Evolutionary conservation across 2,797 vertebrate genomes (phyloP).

Genomic region (Pyrocephalus nanus): DNA sequence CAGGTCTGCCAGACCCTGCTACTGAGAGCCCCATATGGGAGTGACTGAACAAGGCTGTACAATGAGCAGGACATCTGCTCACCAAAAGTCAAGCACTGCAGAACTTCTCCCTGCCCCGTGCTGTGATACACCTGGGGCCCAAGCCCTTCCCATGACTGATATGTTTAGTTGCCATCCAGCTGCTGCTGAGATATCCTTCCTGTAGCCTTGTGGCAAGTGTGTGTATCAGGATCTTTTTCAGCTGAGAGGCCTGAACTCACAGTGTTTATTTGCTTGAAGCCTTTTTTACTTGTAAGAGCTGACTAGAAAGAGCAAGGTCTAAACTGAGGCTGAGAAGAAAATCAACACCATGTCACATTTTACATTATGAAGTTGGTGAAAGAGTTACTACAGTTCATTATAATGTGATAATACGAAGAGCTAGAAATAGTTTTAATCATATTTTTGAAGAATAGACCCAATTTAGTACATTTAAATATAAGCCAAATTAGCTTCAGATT

Average conservation of each 20-base stretch:
- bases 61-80: not conserved
- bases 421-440: not conserved
- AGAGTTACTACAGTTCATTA: not conserved
- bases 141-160: not conserved
- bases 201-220: not conserved
- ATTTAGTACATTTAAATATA: not conserved
- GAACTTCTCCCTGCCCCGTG: not conserved
- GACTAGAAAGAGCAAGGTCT: not conserved
- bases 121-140: not conserved
- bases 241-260: not conserved
- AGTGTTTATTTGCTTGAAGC: not conserved
- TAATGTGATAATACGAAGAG: not conserved
- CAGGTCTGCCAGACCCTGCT: not conserved
- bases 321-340: not conserved
- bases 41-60: not conserved
- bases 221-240: not conserved
- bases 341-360: not conserved
- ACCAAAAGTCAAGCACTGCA: not conserved
- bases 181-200: not conserved
- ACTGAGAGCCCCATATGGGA: not conserved
- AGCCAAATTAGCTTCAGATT: not conserved
- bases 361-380: not conserved
- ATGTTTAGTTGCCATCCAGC: not conserved
- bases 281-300: not conserved
- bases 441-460: not conserved